Conservation (phyloP, 2,888 invertebrate genomes). For the Hedya salicella region DNA sequence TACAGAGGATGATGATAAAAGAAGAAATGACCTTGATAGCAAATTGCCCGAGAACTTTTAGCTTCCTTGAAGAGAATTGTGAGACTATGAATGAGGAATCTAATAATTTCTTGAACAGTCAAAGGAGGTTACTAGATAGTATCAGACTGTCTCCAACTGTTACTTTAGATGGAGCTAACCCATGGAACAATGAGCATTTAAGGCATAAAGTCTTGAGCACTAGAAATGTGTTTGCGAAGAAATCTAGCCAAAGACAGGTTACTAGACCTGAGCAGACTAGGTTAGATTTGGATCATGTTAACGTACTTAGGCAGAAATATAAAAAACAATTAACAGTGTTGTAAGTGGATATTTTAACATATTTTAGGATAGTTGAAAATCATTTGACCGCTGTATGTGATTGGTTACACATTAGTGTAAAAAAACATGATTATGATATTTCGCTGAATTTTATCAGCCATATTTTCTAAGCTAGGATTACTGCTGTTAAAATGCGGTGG, state of each 20-base stretch:
- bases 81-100: conserved; percentile 4
- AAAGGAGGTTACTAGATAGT: conserved; percentile 20
- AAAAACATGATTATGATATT: too few relatives aligned
- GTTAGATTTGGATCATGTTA: conserved; percentile 6
- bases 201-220: conserved; percentile 10
- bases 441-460: too few relatives aligned
- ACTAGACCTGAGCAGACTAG: not conserved
- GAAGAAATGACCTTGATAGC: conserved; percentile 58
- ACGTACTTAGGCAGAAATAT: conserved; percentile 19
- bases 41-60: conserved; percentile 54
- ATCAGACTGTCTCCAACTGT: conserved; percentile 4
- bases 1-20: conserved; percentile 57
- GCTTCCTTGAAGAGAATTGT: conserved; percentile 45
- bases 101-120: not conserved
- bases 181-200: conserved; percentile 19
- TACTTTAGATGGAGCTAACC: conserved; percentile 1
- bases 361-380: not conserved
- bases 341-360: not conserved
- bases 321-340: conserved; percentile 24
- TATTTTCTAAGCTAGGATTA: too few relatives aligned
- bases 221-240: conserved; percentile 19
- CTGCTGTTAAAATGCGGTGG: too few relatives aligned
- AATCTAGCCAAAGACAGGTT: not conserved
- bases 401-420: too few relatives aligned
- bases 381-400: not conserved